These are phyloP conservation scores for Ypsolopha scabrella DNA, from an alignment of 2,888 invertebrate genomes.

Conservation along the genomic window DNA sequence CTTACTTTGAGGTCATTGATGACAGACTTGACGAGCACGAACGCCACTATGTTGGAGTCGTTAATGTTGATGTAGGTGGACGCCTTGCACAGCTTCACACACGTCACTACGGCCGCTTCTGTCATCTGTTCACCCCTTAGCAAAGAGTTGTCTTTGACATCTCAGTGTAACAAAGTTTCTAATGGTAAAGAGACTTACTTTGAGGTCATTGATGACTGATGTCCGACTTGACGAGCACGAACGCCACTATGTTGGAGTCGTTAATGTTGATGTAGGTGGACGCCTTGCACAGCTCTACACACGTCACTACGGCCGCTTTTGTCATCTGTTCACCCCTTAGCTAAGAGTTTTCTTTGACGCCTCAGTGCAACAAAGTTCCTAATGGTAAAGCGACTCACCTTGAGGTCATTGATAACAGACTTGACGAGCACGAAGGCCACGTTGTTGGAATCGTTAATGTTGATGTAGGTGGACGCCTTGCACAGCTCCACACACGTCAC, in stretches of 20 bases:
- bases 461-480: constrained; percentile 96
- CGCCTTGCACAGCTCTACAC: constrained; percentile 96
- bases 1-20: constrained; percentile 92
- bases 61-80: constrained; percentile 93
- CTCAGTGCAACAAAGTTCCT: no score
- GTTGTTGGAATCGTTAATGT: constrained; percentile 90
- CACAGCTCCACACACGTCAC: constrained; percentile 96
- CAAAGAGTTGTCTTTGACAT: no score
- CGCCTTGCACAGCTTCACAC: constrained; percentile 96
- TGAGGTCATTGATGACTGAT: constrained; percentile 93
- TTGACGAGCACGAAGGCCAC: no score
- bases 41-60: constrained; percentile 92
- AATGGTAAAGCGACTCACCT: constrained; percentile 75
- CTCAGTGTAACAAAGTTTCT: no score
- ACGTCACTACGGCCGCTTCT: constrained; percentile 94
- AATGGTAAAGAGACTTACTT: constrained; percentile 75
- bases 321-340: constrained; percentile 73
- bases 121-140: constrained; percentile 88
- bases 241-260: constrained; percentile 92
- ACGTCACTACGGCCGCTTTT: constrained; percentile 94
- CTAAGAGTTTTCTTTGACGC: no score
- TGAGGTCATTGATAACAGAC: constrained; percentile 91
- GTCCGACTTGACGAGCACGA: no score
- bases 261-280: constrained; percentile 93
- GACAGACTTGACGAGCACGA: constrained; percentile 92